These are phyloP conservation scores for Drosophila persimilis DNA, from an alignment of 1,140 invertebrate species.

Conservation along the genomic window DNA sequence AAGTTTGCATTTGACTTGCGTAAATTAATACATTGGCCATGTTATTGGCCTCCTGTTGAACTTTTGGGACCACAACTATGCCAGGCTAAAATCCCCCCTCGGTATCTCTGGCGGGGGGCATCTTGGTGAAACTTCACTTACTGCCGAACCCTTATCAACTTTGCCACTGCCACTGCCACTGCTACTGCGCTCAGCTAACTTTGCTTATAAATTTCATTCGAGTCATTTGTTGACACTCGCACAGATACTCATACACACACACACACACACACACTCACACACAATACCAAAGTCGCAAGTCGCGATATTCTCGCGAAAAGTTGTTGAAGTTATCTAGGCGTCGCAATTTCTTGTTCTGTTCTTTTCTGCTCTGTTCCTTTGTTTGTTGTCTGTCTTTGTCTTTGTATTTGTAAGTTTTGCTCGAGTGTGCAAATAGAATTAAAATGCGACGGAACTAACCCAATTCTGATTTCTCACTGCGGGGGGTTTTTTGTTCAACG, in stretches of 20 bases:
- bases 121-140: slow-evolving; percentile 40
- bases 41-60: slow-evolving; percentile 61
- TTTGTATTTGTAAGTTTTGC: slow-evolving; percentile 54
- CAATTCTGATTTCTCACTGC: slow-evolving; percentile 48
- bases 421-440: slow-evolving; percentile 75
- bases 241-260: slow-evolving; percentile 16
- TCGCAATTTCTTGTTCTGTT: slow-evolving; percentile 52
- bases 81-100: neutral
- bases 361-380: slow-evolving; percentile 16
- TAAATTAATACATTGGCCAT: slow-evolving; percentile 75
- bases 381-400: slow-evolving; percentile 51
- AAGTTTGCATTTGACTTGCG: slow-evolving; percentile 55
- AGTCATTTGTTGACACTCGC: slow-evolving; percentile 73
- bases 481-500: slow-evolving; percentile 17
- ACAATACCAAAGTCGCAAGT: slow-evolving; percentile 52
- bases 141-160: slow-evolving; percentile 45
- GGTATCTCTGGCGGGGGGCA: slow-evolving; percentile 50
- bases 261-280: slow-evolving; percentile 34
- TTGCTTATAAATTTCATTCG: slow-evolving; percentile 80
- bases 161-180: slow-evolving; percentile 33
- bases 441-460: slow-evolving; percentile 59
- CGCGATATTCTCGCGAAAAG: slow-evolving; percentile 57
- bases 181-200: slow-evolving; percentile 62
- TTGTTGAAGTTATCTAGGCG: slow-evolving; percentile 53
- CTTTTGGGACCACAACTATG: slow-evolving; percentile 62